Base-by-base conservation (phyloP, 2,113 vertebrate species). In the Calyptomena viridis region DNA sequence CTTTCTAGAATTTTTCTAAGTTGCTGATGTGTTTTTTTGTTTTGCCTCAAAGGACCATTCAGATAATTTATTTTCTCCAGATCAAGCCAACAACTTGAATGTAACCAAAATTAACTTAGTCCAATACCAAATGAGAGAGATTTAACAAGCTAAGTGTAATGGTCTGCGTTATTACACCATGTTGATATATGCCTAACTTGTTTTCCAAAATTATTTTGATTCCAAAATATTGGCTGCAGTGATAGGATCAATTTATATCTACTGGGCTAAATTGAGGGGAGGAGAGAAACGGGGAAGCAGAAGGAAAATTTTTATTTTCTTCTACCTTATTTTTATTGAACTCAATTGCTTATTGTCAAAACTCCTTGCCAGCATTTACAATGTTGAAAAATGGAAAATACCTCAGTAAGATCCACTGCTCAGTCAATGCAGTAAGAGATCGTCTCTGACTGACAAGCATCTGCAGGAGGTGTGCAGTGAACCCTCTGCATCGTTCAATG, bases 381-480 rank as follows among this genome's bases (percentile, higher is more conserved):
- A 27, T 0, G 0, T 2, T 53, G 28, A 25, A 73, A 84, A 84
- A 76, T 8, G 18, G 17, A 40, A 80, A 77, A 72, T 97, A 99
- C 99, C 99, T 98, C 82, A 99, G 96, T 52, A 96, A 97, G 87
- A 99, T 90, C 99, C 99, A 99, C 72, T 99, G 98, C 78, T 99
- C 98, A 1, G 98, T 99, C 78, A 99, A 82, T 2, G 60, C 85
- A 55, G 98, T 97, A 56, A 99, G 98, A 30, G 98, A 98, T 4
- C 16, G 95, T 76, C 99, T 98, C 97, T 99, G 99, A 44, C 69
- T 97, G 72, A 99, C 97, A 11, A 99, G 98, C 82, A 98, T 87
- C 97, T 98, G 98, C 97, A 99, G 98, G 69, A 99, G 98, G 93
- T 99, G 99, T n/a, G 98, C 98, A 6, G 99, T 98, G 97, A 99